Evolutionary conservation across 2,888 invertebrate species (phyloP).

Genomic region (Chrysolina haemoptera): DNA sequence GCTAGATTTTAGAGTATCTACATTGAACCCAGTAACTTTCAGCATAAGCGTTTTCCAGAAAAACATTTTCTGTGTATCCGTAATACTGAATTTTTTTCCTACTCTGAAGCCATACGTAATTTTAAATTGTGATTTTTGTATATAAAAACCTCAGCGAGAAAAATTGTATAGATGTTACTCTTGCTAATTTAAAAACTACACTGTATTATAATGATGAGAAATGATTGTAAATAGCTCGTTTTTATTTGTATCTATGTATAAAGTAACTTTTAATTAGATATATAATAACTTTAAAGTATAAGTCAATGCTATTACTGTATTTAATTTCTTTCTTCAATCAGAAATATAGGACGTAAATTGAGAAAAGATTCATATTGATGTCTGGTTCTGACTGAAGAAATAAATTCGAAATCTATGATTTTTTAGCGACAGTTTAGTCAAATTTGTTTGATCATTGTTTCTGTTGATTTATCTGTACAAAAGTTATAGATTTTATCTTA

Average conservation of each 20-base stretch:
- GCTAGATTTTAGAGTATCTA: not conserved
- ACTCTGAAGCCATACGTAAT: constrained; percentile 63
- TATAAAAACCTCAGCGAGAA: constrained; percentile 50
- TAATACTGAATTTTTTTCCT: constrained; percentile 16
- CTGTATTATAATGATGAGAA: constrained; percentile 46
- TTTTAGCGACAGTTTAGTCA: constrained; percentile 43
- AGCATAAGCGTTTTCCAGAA: not conserved
- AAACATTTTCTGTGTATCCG: not conserved
- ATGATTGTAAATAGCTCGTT: constrained; percentile 53
- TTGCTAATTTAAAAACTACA: constrained; percentile 31
- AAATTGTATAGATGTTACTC: constrained; percentile 53
- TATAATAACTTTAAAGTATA: not conserved
- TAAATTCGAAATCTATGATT: constrained; percentile 23
- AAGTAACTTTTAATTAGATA: constrained; percentile 39
- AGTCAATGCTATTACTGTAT: not conserved
- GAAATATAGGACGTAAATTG: not conserved
- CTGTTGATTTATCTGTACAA: constrained; percentile 48
- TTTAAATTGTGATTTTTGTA: constrained; percentile 70
- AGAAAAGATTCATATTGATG: too few species aligned
- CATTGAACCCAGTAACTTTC: constrained; percentile 2
- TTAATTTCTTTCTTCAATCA: not conserved
- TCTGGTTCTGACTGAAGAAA: not conserved
- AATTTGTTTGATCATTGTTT: constrained; percentile 45
- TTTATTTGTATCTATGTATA: constrained; percentile 49
- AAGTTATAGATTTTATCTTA: constrained; percentile 48